These are phyloP conservation scores for Papilio glaucus DNA, from an alignment of 1,140 invertebrate genomes.

Conservation along the genomic window DNA sequence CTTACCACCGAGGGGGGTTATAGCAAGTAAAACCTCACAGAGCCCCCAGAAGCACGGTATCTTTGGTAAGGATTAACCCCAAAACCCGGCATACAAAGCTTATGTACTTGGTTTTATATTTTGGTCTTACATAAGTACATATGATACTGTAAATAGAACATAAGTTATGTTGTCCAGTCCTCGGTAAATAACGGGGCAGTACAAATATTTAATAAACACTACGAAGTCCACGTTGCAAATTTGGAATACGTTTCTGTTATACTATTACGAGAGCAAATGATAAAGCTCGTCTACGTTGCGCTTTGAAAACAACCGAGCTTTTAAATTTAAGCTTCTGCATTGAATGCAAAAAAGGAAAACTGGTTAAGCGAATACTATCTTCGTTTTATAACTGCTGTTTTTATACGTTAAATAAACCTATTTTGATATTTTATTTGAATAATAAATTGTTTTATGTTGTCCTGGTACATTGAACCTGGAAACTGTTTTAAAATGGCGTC, in stretches of 20 bases:
- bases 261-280: slow-evolving; percentile 1
- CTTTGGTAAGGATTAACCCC: too few species aligned
- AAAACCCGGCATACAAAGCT: too few species aligned
- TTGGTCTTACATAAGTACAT: background rate
- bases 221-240: slow-evolving; percentile 6
- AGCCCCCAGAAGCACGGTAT: too few species aligned
- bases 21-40: too few species aligned
- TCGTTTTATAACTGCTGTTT: slow-evolving; percentile 14
- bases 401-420: background rate
- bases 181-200: background rate
- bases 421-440: background rate
- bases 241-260: slow-evolving; percentile 2
- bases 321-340: slow-evolving; percentile 8
- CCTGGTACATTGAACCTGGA: background rate
- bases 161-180: background rate
- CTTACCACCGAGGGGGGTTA: too few species aligned
- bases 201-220: background rate
- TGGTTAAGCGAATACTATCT: slow-evolving; percentile 6
- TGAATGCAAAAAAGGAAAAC: slow-evolving; percentile 7
- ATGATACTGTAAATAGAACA: background rate
- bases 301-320: slow-evolving; percentile 5
- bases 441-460: background rate
- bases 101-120: too few species aligned
- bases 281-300: slow-evolving; percentile 9
- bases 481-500: background rate